Conservation (phyloP, 37 sponge, comb jelly and placozoan genomes). For the Ianthella basta region DNA sequence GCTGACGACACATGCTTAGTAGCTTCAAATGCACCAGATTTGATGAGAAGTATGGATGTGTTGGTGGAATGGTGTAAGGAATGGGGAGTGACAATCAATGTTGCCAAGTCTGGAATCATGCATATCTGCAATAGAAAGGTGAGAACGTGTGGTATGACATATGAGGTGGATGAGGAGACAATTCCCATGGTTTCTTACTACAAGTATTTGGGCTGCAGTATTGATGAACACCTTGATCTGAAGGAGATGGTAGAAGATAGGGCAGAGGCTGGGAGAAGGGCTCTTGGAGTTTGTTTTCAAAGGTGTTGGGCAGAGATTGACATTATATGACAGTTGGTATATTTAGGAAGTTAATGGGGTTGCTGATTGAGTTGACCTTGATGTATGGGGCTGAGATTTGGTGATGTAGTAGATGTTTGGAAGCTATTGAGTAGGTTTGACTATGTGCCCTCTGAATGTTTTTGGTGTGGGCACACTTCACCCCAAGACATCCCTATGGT, state of each 20-base stretch:
- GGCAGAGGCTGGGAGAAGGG: background rate
- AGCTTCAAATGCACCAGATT: background rate
- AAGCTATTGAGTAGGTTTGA: background rate
- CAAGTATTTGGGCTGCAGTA: conserved; percentile 1
- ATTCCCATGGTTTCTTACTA: background rate
- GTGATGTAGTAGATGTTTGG: background rate
- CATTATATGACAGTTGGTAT: background rate
- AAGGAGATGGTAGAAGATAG: conserved; percentile 7
- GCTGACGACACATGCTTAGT: conserved; percentile 11
- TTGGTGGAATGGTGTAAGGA: conserved; percentile 23
- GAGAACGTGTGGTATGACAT: background rate
- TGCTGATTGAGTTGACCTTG: background rate
- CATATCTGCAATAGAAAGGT: background rate
- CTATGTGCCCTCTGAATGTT: background rate
- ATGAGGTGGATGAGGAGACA: conserved; percentile 14
- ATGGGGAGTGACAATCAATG: background rate
- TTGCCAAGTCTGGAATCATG: conserved; percentile 8
- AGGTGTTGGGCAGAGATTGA: conserved; percentile 3
- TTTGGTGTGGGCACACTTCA: conserved; percentile 18
- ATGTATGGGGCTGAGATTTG: conserved; percentile 2
- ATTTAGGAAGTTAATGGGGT: background rate
- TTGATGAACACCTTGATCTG: conserved; percentile 9
- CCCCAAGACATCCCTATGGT: conserved; percentile 8
- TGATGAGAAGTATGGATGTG: conserved; percentile 12
- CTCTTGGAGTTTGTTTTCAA: background rate